Percentiles rank a stretch among this genome's conserved stretches.
These are phyloP conservation scores for Salvelinus namaycush DNA, from an alignment of 2,113 vertebrate species.

Conservation along the genomic window DNA sequence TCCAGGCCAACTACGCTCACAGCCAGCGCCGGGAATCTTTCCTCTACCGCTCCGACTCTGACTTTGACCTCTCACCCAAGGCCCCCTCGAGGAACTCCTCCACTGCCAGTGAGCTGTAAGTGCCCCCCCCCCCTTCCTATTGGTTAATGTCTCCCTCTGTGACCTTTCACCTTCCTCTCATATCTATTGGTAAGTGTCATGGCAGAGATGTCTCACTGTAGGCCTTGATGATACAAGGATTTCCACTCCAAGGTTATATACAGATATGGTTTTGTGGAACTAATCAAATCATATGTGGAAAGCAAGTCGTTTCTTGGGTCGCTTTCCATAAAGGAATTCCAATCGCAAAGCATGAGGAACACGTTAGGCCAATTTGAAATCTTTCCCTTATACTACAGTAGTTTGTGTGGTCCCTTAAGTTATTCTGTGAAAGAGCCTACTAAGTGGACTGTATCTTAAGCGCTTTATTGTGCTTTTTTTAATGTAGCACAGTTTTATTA, in stretches of 20 bases:
- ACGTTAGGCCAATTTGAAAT: conserved; percentile 9
- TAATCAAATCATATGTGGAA: too few species aligned
- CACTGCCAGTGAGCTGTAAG: conserved; percentile 89
- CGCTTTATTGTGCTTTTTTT: background rate
- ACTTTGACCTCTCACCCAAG: conserved; percentile 90
- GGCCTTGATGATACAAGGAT: background rate
- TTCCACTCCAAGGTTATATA: background rate
- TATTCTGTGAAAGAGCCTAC: background rate
- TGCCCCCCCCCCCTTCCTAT: conserved; percentile 6
- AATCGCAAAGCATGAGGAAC: too few species aligned
- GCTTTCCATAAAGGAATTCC: too few species aligned
- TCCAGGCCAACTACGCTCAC: conserved; percentile 81
- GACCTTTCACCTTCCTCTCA: background rate
- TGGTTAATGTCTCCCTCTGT: background rate
- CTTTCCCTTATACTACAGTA: background rate
- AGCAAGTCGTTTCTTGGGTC: too few species aligned
- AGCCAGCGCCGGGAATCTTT: conserved; percentile 91
- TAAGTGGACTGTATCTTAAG: background rate
- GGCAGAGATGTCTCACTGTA: background rate
- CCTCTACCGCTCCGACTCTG: conserved; percentile 93
- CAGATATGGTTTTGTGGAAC: background rate
- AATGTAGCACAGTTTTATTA: conserved; percentile 16
- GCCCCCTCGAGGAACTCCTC: conserved; percentile 90
- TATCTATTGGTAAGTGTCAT: background rate
- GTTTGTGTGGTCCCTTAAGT: background rate